Conservation (phyloP, 2,113 vertebrate genomes). For the Opisthocomus hoazin region DNA sequence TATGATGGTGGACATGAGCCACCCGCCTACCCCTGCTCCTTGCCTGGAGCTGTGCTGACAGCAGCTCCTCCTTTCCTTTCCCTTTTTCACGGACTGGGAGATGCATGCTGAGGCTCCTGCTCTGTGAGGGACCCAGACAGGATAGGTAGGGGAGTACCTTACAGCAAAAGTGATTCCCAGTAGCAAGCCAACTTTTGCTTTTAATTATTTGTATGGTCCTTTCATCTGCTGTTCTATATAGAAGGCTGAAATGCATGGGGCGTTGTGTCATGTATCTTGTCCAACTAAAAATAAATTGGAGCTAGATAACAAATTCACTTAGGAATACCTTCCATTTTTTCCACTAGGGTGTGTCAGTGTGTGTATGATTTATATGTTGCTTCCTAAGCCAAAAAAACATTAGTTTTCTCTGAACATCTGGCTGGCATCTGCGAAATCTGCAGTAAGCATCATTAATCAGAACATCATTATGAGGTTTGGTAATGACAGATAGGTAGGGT, state of each 20-base stretch:
- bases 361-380: constrained; percentile 49
- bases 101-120: not conserved
- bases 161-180: not conserved
- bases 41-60: not conserved
- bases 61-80: not conserved
- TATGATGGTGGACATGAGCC: not conserved
- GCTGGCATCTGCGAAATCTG: constrained; percentile 58
- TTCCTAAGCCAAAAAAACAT: constrained; percentile 51
- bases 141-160: not conserved
- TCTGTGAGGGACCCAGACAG: not conserved
- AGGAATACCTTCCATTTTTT: constrained; percentile 54
- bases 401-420: constrained; percentile 63
- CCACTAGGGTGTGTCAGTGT: constrained; percentile 36
- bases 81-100: not conserved
- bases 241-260: not conserved
- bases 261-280: accelerated
- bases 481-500: constrained; percentile 16
- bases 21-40: not conserved
- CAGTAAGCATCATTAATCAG: constrained; percentile 61
- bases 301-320: not conserved
- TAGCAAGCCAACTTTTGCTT: not conserved
- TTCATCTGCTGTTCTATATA: not conserved
- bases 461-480: constrained; percentile 46
- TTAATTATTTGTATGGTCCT: not conserved
- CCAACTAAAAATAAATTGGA: not conserved